Base-by-base conservation (phyloP, 2,113 vertebrate species). In the Crotalus tigris region DNA sequence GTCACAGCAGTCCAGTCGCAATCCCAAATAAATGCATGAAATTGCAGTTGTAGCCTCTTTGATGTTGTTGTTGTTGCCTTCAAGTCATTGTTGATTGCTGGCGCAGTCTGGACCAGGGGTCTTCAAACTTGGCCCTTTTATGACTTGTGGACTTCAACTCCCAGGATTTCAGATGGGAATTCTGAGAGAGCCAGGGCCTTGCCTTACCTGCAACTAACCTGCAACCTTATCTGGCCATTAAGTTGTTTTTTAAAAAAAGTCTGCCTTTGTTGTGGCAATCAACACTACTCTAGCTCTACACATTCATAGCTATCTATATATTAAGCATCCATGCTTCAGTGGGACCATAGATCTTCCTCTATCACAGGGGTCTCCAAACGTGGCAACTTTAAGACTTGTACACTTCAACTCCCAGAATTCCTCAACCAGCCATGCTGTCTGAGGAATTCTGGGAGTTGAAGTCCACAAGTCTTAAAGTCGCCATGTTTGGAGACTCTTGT, bases 221-320 rank as follows among this genome's bases (percentile, higher is more conserved):
- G n/a, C n/a, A n/a, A n/a, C n/a, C n/a, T n/a, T n/a, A n/a, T n/a
- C n/a, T n/a, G 23, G 85, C 10, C 29, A 19, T 55, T 29, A 93
- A 94, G 93, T 87, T 94, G 91, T 89, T 39, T 87, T 94, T 94
- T 92, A 92, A 88, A 39, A 33, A 3, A 29, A 93, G 12, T 88
- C 89, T 94, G 91, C 57, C 58, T 93, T 88, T 88, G 44, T 51
- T 92, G 90, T 92, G 94, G 61, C 33, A 75, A 0, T 55, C 5
- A 44, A 64, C 2, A 46, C 46, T 91, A 13, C 94, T 93, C 53
- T 51, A 15, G 13, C 90, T 93, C n/a, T 92, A 46, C 90, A 26
- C 85, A 17, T 64, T 88, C 92, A 81, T 29, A 90, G 91, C 58
- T 93, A 15, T 87, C 95, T 88, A 26, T 92, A 88, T 81, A 61